Evolutionary conservation across 2,888 invertebrate species (phyloP), one percentile per base, ranked within the genome.

Genomic region (Neoaliturus tenellus): DNA sequence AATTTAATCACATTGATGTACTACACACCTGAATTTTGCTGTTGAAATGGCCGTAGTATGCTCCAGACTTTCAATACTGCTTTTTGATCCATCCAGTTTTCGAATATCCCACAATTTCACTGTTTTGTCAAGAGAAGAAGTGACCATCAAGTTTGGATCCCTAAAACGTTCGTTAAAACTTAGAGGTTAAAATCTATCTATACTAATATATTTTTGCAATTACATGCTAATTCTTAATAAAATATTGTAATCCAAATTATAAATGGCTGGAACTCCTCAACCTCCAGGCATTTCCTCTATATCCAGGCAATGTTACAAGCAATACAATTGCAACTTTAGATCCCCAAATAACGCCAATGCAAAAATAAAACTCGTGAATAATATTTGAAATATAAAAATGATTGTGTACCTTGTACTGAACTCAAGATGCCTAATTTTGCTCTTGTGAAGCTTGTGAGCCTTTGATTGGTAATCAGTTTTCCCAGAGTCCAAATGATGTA

Each of bases 61-160:
- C 84, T 84, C 82, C 12, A 75, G 62, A 35, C 51, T 58, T 35
- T 85, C 83, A 33, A 86, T 80, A 83, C 23, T 23, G 35, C 78
- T 58, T 0, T 51, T 39, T 55, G 58, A 78, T n/a, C 41, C 55
- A 20, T 58, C 33, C 17, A 86, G 81, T 58, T 86, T 88, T 31
- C 88, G 85, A 17, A 88, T 84, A 83, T 88, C 88, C 87, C 88
- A 88, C 23, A 88, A 62, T 80, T 87, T 88, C 14, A 88, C 87
- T 58, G 86, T 86, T 62, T 85, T 85, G 83, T 88, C 88, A 75
- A 87, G 80, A 0, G 88, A 87, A 12, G 87, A 86, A 12, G 88
- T 88, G 14, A 85, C 86, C n/a, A 88, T 48, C 39, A 87, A 80
- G 33, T 80, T 58, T 17, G 80, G 55, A 33, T 80, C 39, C 39